These are phyloP conservation scores for Tolypeutes matacus DNA, from an alignment of 2,797 vertebrate species.

Conservation along the genomic window DNA sequence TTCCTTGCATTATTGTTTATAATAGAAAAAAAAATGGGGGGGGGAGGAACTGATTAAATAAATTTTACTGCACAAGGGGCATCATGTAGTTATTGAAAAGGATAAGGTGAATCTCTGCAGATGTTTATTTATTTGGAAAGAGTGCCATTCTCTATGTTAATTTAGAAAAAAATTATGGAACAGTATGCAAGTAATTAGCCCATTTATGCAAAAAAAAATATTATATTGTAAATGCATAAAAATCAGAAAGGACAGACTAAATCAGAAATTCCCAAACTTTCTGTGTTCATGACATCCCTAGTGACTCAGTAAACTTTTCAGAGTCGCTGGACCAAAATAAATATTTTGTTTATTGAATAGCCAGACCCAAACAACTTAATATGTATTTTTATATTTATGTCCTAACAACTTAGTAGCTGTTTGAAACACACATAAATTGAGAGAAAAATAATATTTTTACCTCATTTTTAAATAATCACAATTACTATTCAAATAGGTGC, in stretches of 20 bases:
- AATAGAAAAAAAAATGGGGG: background rate
- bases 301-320: background rate
- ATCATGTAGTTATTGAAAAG: slow-evolving; percentile 9
- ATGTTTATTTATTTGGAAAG: background rate
- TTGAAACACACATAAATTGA: background rate
- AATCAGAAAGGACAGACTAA: background rate
- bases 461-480: background rate
- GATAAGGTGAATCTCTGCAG: background rate
- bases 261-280: background rate
- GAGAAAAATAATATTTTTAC: background rate
- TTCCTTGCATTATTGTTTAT: background rate
- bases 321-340: background rate
- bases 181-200: background rate
- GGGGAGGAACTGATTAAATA: slow-evolving; percentile 10
- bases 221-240: background rate
- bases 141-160: background rate
- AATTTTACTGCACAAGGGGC: background rate
- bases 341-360: background rate
- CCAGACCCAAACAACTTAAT: background rate
- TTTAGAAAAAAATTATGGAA: background rate
- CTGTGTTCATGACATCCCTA: background rate
- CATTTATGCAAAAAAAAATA: background rate
- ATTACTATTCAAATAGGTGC: background rate
- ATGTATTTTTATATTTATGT: background rate
- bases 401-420: background rate